Evolutionary conservation across 1,140 invertebrate species (phyloP), one percentile per base, ranked within the genome.

Genomic region (Augochlora pura): DNA sequence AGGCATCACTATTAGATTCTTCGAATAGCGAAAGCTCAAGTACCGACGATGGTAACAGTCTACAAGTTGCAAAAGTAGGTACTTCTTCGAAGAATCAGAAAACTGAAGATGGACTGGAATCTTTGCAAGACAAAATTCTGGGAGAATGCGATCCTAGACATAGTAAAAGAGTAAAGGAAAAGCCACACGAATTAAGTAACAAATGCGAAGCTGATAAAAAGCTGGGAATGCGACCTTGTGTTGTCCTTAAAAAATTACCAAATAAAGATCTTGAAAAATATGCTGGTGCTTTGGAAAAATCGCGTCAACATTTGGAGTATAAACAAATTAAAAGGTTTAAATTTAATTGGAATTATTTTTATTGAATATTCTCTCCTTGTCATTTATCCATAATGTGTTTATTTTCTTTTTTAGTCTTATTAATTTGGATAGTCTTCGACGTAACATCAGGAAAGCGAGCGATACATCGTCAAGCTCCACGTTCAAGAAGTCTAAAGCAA

Each of bases 321-420:
- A 90, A 88, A 82, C 59, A 84, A 68, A 32, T 91, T 9, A 76
- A 85, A 86, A 92, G 91, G 91, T 91, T 91, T 77, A 52, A 57
- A 25, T 46, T 66, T 12, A 66, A 59, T 8, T 46, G 27, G 52
- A 27, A 27, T 64, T 21, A 60, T 23, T 57, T 71, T 1, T 63
- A 18, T 54, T 32, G 62, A 38, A 74, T 14, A 60, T 21, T 32
- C 42, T 14, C 42, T 77, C 72, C 70, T 68, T 16, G 8, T 66
- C 21, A 42, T 27, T 25, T 77, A 67, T 23, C 8, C 62, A 21
- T 46, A n/a, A 73, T 32, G 52, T 5, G 73, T 80, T 14, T 46
- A 69, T 78, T 70, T n/a, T 80, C 60, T 79, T 83, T 86, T 86
- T 52, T 81, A 89, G 88, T 63, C 65, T 89, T 21, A 62, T 83